phyloP scores from a whole-genome alignment of 1,140 invertebrate species.

The Papilio polyxenes region DNA sequence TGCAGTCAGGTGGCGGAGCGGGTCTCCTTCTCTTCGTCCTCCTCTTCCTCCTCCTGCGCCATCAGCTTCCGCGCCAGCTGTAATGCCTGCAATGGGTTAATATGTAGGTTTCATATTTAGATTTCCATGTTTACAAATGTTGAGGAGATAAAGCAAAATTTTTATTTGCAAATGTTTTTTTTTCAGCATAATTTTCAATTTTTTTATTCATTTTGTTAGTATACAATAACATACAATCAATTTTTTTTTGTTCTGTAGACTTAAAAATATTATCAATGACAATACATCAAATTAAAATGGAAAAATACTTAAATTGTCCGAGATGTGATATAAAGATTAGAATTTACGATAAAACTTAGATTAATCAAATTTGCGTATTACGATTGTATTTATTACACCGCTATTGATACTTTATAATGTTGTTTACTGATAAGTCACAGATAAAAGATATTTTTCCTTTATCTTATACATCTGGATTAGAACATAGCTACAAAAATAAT shows the following conservation, averaged over 20 bases:
- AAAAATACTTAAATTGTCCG: not conserved
- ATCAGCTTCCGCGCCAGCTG: constrained; percentile 94
- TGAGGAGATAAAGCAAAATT: no score
- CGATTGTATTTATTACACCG: not conserved
- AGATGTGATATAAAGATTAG: not conserved
- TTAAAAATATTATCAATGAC: not conserved
- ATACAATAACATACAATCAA: no score
- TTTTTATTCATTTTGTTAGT: no score
- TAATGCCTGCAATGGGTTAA: constrained; percentile 83
- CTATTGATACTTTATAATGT: not conserved
- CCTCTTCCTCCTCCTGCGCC: constrained; percentile 94
- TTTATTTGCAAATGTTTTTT: no score
- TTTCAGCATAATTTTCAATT: no score
- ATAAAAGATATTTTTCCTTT: not conserved
- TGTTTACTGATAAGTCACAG: not conserved
- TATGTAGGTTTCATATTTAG: not conserved
- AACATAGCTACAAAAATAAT: no score
- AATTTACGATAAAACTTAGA: not conserved
- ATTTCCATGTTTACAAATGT: no score
- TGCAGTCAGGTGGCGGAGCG: constrained; percentile 63
- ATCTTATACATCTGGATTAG: not conserved
- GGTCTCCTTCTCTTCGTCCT: constrained; percentile 81
- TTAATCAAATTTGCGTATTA: not conserved
- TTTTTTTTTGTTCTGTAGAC: no score
- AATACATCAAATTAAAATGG: not conserved